Evolutionary conservation across 2,888 invertebrate species (phyloP), one percentile per base, ranked within the genome.

Genomic region (Chalcis sispes): DNA sequence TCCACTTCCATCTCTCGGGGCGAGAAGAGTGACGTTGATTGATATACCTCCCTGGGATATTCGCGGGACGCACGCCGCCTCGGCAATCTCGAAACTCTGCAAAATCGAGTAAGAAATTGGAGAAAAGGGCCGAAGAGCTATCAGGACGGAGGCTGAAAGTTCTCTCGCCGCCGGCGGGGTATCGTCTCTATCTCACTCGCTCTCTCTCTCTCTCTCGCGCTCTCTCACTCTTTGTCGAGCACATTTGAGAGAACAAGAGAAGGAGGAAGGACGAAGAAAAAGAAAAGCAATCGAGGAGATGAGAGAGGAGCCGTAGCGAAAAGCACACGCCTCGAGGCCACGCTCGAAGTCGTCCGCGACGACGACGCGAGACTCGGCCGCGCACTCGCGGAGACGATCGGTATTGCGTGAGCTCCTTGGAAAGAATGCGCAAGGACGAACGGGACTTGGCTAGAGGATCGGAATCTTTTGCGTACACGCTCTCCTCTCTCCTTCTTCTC

Each of bases 381-480:
- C 29, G 18, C 36, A 40, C 15, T 2, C 20, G 8, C 61, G 42
- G 50, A 15, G 7, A 36, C 61, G 23, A 23, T 36, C 36, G 42
- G 70, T 46, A 50, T 46, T 46, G 69, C 58, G 48, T 61, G 56
- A 46, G 58, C 72, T 72, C 72, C 73, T 73, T 73, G 73, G 48
- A 59, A 73, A 73, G 73, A 66, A 66, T 73, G 66, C 66, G 58
- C 73, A 73, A 73, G 74, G 74, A 62, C 69, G 67, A 67, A 69
- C 74, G 74, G 62, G 74, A 69, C 67, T 62, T 54, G 54, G 32
- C 59, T 48, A 66, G 29, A 59, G 66, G 69, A 61, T 32, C 61
- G 36, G 48, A 69, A 61, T 61, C 62, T 52, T 52, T 50, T 36
- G 58, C 48, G 29, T 40, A 25, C 62, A n/a, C 42, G 29, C 48